Percentiles rank a stretch among this genome's conserved stretches.
These are phyloP conservation scores for Condylostylus longicornis DNA, from an alignment of 1,140 invertebrate genomes.

Conservation along the genomic window DNA sequence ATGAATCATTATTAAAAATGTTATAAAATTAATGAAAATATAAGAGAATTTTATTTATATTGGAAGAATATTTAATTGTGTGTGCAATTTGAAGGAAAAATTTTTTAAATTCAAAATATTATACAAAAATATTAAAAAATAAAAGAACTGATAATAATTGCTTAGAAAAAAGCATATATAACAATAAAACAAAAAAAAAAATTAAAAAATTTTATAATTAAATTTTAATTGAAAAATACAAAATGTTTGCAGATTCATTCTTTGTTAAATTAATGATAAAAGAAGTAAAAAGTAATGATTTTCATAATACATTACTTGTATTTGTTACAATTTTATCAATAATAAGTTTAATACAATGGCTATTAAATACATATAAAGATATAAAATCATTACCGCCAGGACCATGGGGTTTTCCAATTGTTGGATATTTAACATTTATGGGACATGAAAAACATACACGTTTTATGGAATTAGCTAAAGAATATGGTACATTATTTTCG, in stretches of 20 bases:
- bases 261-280: slow-evolving; percentile 25
- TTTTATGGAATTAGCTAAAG: slow-evolving; percentile 54
- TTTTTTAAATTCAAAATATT: too few relatives aligned
- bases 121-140: too few relatives aligned
- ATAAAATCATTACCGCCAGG: slow-evolving; percentile 57
- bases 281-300: slow-evolving; percentile 15
- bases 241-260: slow-evolving; percentile 25
- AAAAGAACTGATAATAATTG: too few relatives aligned
- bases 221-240: too few relatives aligned
- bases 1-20: too few relatives aligned
- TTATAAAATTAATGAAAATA: too few relatives aligned
- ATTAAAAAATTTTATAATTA: too few relatives aligned
- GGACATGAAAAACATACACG: slow-evolving; percentile 60
- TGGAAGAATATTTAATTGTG: too few relatives aligned
- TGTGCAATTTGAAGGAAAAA: too few relatives aligned
- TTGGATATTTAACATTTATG: slow-evolving; percentile 69
- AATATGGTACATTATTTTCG: slow-evolving; percentile 71
- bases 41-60: too few relatives aligned
- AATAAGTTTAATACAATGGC: slow-evolving; percentile 36
- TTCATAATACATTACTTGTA: slow-evolving; percentile 33
- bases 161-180: too few relatives aligned
- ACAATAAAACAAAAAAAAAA: too few relatives aligned
- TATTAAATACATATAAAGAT: slow-evolving; percentile 35
- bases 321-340: slow-evolving; percentile 38
- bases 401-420: slow-evolving; percentile 65